A percentile compares a stretch with the other conserved stretches of the same genome.
Evolutionary conservation across 2,797 vertebrate genomes (phyloP).

Genomic region (Coendou prehensilis): DNA sequence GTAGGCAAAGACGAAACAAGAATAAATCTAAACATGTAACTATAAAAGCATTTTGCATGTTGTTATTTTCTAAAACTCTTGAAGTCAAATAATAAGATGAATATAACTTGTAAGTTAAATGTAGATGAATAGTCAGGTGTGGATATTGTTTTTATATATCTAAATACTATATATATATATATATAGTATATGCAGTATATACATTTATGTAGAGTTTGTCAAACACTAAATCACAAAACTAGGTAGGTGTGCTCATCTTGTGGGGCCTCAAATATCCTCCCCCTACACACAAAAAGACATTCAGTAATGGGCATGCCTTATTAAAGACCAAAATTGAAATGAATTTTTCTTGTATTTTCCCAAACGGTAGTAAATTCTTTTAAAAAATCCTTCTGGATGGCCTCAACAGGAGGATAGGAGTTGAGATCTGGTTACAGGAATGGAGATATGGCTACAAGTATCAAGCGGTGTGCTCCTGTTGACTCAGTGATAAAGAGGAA

Average conservation of each 20-base stretch:
- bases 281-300: background rate
- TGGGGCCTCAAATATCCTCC: background rate
- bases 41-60: background rate
- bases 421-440: background rate
- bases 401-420: accelerated
- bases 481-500: background rate
- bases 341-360: background rate
- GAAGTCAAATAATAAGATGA: background rate
- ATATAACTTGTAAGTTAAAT: background rate
- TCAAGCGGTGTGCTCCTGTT: no score
- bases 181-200: background rate
- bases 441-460: background rate
- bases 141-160: background rate
- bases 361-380: background rate
- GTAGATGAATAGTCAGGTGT: background rate
- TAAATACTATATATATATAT: background rate
- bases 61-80: background rate
- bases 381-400: background rate
- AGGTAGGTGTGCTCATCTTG: background rate
- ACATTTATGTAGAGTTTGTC: background rate
- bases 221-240: background rate
- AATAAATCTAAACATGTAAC: background rate
- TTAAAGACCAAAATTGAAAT: background rate
- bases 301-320: background rate
- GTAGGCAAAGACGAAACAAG: background rate